Evolutionary conservation across 2,888 invertebrate genomes (phyloP).

Genomic region (Notodonta ziczac): DNA sequence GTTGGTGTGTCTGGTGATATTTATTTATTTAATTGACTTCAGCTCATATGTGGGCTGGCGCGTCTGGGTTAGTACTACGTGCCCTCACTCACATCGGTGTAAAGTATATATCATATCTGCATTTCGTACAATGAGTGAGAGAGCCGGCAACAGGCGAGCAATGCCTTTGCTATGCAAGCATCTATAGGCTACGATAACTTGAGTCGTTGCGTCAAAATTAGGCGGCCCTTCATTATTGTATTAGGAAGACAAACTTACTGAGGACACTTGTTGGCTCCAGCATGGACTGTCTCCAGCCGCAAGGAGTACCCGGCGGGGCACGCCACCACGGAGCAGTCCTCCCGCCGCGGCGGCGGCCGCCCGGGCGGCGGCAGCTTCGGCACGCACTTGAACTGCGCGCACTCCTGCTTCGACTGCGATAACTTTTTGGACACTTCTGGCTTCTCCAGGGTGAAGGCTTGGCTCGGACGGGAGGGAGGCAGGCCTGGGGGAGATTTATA

Average conservation of each 20-base stretch:
- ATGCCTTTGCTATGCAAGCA: too few species aligned
- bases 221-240: too few species aligned
- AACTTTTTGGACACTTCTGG: conserved; percentile 42
- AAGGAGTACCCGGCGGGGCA: conserved; percentile 87
- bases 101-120: too few species aligned
- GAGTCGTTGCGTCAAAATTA: too few species aligned
- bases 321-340: conserved; percentile 70
- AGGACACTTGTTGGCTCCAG: conserved; percentile 71
- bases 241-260: conserved; percentile 49
- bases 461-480: conserved; percentile 50
- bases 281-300: conserved; percentile 66
- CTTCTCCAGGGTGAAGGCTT: conserved; percentile 67
- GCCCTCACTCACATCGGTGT: too few species aligned
- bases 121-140: too few species aligned
- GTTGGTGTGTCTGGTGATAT: too few species aligned
- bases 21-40: too few species aligned
- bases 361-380: conserved; percentile 78
- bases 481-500: conserved; percentile 24
- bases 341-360: conserved; percentile 54
- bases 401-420: conserved; percentile 53
- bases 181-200: too few species aligned
- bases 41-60: too few species aligned
- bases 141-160: too few species aligned
- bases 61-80: too few species aligned
- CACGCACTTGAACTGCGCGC: conserved; percentile 83